Percentiles rank a stretch among this genome's conserved stretches.
phyloP scores from a whole-genome alignment of 2,888 invertebrate species.

The Eledona agricola region DNA sequence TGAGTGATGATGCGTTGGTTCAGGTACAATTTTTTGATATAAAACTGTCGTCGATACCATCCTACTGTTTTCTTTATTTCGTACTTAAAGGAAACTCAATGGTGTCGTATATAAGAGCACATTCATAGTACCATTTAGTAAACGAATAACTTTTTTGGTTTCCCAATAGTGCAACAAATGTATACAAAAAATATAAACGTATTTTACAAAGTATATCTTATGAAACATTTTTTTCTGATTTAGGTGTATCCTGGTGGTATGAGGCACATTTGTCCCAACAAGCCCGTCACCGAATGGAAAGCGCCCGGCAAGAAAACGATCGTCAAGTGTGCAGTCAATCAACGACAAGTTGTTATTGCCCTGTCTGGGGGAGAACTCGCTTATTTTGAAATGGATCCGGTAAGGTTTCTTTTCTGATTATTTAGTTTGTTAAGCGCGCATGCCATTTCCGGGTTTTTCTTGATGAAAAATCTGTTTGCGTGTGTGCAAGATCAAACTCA shows the following conservation, averaged over 20 bases:
- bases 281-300: conserved; percentile 99
- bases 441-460: conserved; percentile 37
- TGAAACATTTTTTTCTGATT: conserved; percentile 29
- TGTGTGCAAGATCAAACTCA: conserved; percentile 54
- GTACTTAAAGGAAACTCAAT: conserved; percentile 24
- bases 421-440: conserved; percentile 13
- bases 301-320: conserved; percentile 97
- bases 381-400: conserved; percentile 99
- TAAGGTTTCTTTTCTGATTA: conserved; percentile 66
- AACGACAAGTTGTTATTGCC: conserved; percentile 97
- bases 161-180: conserved; percentile 43
- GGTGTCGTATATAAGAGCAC: conserved; percentile 42
- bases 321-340: conserved; percentile 97
- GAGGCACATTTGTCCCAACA: conserved; percentile 96
- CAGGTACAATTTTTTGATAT: conserved; percentile 70
- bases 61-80: conserved; percentile 18
- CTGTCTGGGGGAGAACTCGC: conserved; percentile 97
- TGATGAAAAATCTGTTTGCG: conserved; percentile 6
- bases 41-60: conserved; percentile 1
- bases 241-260: conserved; percentile 98
- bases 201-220: conserved; percentile 5
- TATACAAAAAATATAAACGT: not conserved
- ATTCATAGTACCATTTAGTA: conserved; percentile 47
- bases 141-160: conserved; percentile 37
- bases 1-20: conserved; percentile 97